Conservation (phyloP, 35 echinoderm and acorn worm genomes). For the Apostichopus parvimensis region DNA sequence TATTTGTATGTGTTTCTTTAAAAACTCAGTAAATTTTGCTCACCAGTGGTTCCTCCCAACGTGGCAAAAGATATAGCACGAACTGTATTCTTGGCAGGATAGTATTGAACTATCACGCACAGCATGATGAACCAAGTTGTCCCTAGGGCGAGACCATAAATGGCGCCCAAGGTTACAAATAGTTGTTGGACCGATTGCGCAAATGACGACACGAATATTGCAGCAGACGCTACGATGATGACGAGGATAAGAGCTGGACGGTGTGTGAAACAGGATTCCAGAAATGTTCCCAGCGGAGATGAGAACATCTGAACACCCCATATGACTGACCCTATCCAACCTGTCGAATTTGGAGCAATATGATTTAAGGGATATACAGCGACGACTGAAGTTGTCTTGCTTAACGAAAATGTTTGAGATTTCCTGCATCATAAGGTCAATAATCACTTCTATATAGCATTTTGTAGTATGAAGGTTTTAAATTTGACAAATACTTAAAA, state of each 20-base stretch:
- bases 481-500: too few relatives aligned
- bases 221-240: slow-evolving; percentile 9
- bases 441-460: too few relatives aligned
- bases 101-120: slow-evolving; percentile 21
- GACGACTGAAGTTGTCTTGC: too few relatives aligned
- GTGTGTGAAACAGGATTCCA: background rate
- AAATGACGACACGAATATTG: slow-evolving; percentile 15
- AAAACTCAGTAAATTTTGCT: background rate
- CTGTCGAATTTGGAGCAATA: background rate
- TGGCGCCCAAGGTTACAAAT: slow-evolving; percentile 4
- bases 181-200: slow-evolving; percentile 3
- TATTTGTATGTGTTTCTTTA: too few relatives aligned
- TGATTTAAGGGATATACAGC: background rate
- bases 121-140: slow-evolving; percentile 25
- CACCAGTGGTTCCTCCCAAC: slow-evolving; percentile 13
- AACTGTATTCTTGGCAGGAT: slow-evolving; percentile 24
- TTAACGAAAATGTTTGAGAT: too few relatives aligned
- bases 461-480: too few relatives aligned
- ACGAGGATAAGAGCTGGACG: slow-evolving; percentile 23
- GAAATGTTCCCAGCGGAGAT: slow-evolving; percentile 17
- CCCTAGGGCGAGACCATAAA: slow-evolving; percentile 11
- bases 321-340: slow-evolving; percentile 26
- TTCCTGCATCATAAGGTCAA: too few relatives aligned
- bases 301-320: slow-evolving; percentile 53
- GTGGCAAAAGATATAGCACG: slow-evolving; percentile 18